phyloP scores from a whole-genome alignment of 1,140 invertebrate genomes.

The Aphis gossypii region DNA sequence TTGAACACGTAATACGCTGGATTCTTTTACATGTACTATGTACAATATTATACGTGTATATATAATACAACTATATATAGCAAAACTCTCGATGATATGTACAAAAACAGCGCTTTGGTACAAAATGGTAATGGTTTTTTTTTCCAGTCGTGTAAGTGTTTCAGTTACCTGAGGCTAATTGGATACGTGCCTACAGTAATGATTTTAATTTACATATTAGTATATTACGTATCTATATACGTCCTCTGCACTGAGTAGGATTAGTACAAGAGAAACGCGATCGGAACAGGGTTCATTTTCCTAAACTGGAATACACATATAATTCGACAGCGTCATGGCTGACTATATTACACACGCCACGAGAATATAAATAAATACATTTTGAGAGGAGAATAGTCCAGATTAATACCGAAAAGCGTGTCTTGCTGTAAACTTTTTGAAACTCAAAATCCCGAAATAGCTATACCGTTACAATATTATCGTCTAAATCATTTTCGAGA shows the following conservation, averaged over 20 bases:
- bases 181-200: not conserved
- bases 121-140: not conserved
- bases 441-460: not conserved
- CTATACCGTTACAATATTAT: not conserved
- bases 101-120: not conserved
- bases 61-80: not conserved
- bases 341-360: not conserved
- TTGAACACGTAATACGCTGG: not conserved
- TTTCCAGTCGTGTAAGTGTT: not conserved
- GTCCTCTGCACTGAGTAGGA: not conserved
- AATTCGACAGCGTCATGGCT: too few relatives aligned
- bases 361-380: not conserved
- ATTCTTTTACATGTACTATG: not conserved
- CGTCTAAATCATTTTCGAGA: not conserved
- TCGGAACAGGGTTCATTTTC: not conserved
- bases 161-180: not conserved
- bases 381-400: not conserved
- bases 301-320: not conserved
- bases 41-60: too few relatives aligned
- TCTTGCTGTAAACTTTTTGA: not conserved
- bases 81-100: not conserved
- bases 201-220: conserved; percentile 19
- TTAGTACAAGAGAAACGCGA: not conserved
- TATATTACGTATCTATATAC: not conserved
- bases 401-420: not conserved